Percentiles rank a stretch among this genome's conserved stretches.
Evolutionary conservation across 2,888 invertebrate genomes (phyloP).

Genomic region (Alloscopus bannaensis): DNA sequence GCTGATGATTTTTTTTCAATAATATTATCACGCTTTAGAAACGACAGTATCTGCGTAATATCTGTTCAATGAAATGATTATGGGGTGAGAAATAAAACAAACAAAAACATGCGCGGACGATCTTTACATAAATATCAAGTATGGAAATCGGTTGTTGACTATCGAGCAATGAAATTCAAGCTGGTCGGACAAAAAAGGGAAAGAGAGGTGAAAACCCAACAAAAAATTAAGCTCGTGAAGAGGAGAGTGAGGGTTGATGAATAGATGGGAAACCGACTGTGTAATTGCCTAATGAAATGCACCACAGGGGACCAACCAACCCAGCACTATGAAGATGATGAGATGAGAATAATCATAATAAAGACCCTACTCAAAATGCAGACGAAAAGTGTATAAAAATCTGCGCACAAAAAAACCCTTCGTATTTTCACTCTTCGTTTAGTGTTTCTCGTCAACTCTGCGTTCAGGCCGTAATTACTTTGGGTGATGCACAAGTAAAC

Average conservation of each 20-base stretch:
- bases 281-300: constrained; percentile 71
- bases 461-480: too few relatives aligned
- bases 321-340: constrained; percentile 26
- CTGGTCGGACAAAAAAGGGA: constrained; percentile 19
- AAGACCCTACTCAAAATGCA: neutral
- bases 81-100: too few relatives aligned
- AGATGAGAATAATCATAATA: constrained; percentile 46
- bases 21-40: too few relatives aligned
- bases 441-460: too few relatives aligned
- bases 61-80: too few relatives aligned
- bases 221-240: constrained; percentile 6
- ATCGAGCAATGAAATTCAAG: constrained; percentile 51
- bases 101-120: too few relatives aligned
- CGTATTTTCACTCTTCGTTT: neutral
- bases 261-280: constrained; percentile 67
- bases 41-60: too few relatives aligned
- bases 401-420: too few relatives aligned
- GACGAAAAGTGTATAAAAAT: neutral
- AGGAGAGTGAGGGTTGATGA: constrained; percentile 44
- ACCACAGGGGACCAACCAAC: constrained; percentile 70
- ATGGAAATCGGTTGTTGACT: too few relatives aligned
- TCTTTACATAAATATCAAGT: too few relatives aligned
- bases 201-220: neutral
- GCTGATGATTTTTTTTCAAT: too few relatives aligned
- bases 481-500: too few relatives aligned